Evolutionary conservation across 1,140 invertebrate genomes (phyloP), one percentile per base, ranked within the genome.

Genomic region (Drosophila serrata): DNA sequence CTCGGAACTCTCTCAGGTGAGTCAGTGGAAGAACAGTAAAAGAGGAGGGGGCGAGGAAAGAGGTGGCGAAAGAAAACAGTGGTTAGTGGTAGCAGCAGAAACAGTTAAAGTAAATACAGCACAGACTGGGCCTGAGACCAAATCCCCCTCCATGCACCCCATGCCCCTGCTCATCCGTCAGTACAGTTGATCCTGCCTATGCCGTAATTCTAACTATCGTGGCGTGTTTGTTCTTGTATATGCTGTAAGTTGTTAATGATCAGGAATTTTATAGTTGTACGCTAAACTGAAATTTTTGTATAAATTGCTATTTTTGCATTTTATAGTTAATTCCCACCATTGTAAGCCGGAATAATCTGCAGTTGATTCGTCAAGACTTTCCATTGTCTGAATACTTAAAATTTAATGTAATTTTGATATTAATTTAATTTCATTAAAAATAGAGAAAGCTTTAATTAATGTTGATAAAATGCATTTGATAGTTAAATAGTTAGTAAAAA

Each of bases 1-100:
- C 92, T 67, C 92, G 62, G 93, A 93, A 79, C 91, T 93, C 75
- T 93, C 93, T 76, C 90, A 93, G 93, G 93, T 93, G 90, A 91
- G 91, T 91, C 72, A 79, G 37, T 75, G 45, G 40, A 37, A 40
- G n/a, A 59, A 31, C 33, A 40, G 63, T 13, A n/a, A 63, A 37
- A 15, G 15, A 45, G 15, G 31, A 61, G 59, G 51, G 31, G 31
- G 31, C 33, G 60, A 40, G 60, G 35, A 27, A 61, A 53, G 31
- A 56, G 46, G 48, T 56, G 48, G 31, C 49, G 31, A 55, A 39
- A 57, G 37, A 40, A 62, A 40, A 19, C 53, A 31, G 55, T 22
- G 19, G n/a, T 35, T 35, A 59, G 60, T 58, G 57, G 60, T 40
- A 60, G 60, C 60, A 63, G 60, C 60, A 63, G 60, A 63, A 63